These are phyloP conservation scores for Halichondria panicea DNA, from an alignment of 37 sponge, comb jelly and placozoan species.

Conservation along the genomic window DNA sequence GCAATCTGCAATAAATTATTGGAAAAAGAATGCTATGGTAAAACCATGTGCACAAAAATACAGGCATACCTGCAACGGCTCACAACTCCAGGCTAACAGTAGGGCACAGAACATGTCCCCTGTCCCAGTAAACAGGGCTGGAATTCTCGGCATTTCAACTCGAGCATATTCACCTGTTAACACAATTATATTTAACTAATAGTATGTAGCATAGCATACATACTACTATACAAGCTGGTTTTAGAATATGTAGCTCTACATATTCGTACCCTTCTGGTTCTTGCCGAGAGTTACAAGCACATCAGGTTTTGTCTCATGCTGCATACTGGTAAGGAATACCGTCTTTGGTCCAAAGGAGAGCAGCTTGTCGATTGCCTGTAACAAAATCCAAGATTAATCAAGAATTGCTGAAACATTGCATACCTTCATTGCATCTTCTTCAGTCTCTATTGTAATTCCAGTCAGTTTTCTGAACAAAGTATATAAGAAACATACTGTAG, in stretches of 20 bases:
- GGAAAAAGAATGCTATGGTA: not conserved
- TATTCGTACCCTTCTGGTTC: slow-evolving; percentile 49
- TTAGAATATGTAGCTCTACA: too few species aligned
- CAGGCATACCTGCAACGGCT: slow-evolving; percentile 65
- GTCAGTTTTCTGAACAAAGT: slow-evolving; percentile 3
- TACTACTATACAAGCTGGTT: too few species aligned
- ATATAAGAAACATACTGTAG: slow-evolving; percentile 34
- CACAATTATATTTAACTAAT: too few species aligned
- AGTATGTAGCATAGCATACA: too few species aligned
- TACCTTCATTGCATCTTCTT: slow-evolving; percentile 82
- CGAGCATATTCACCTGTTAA: slow-evolving; percentile 54
- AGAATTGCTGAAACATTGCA: not conserved
- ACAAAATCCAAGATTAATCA: not conserved
- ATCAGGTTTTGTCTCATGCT: slow-evolving; percentile 13
- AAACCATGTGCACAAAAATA: too few species aligned
- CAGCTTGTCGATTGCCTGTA: slow-evolving; percentile 73
- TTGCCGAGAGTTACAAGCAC: slow-evolving; percentile 58
- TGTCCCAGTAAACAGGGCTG: slow-evolving; percentile 79
- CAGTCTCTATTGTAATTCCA: slow-evolving; percentile 69
- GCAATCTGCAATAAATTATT: not conserved
- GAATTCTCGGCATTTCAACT: slow-evolving; percentile 60
- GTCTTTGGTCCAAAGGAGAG: slow-evolving; percentile 54
- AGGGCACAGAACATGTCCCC: slow-evolving; percentile 95
- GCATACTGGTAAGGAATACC: slow-evolving; percentile 80
- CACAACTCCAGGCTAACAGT: slow-evolving; percentile 78